Evolutionary conservation across 2,888 invertebrate species (phyloP).

Genomic region (Himalopsyche tibetana): DNA sequence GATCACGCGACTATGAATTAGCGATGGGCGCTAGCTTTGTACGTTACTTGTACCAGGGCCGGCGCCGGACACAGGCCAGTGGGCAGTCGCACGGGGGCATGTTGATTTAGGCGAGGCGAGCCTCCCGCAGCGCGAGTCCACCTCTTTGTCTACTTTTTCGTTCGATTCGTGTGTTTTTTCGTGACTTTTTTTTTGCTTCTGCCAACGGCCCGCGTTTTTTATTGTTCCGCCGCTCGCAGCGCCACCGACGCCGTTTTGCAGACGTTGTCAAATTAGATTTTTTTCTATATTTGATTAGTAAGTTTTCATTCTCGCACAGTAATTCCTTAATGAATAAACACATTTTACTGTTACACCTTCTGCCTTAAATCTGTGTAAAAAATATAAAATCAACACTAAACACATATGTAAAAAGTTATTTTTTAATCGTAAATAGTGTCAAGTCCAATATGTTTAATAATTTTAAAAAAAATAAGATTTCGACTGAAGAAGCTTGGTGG

Average conservation of each 20-base stretch:
- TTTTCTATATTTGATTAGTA: background rate
- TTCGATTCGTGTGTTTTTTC: constrained; percentile 47
- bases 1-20: constrained; percentile 20
- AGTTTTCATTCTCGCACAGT: background rate
- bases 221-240: constrained; percentile 36
- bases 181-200: constrained; percentile 3
- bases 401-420: no score
- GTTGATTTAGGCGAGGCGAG: constrained; percentile 31
- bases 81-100: constrained; percentile 40
- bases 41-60: constrained; percentile 7
- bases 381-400: no score
- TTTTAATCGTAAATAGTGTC: no score
- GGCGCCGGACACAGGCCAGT: constrained; percentile 7
- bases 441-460: no score
- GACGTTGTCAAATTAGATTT: background rate
- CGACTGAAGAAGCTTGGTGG: no score
- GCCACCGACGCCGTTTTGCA: constrained; percentile 44
- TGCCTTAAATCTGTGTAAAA: no score
- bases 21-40: constrained; percentile 28
- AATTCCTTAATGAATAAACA: no score
- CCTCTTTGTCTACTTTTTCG: constrained; percentile 48
- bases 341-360: no score
- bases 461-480: no score
- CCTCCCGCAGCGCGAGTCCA: constrained; percentile 23
- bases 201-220: constrained; percentile 5